phyloP scores from a whole-genome alignment of 2,888 invertebrate genomes.

The Anarsia innoxiella region DNA sequence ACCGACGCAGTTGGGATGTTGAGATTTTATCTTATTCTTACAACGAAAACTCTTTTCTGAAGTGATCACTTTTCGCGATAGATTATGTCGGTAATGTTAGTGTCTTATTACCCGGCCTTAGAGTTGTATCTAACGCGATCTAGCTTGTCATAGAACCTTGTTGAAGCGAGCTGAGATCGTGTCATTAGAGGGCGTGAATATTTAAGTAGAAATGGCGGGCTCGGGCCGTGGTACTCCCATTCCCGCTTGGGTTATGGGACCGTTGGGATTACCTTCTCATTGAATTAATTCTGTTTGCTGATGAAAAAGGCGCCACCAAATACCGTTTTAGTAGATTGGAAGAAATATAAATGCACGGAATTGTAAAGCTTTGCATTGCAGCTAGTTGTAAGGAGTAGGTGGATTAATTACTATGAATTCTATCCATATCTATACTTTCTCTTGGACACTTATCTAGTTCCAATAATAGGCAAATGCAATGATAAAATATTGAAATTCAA shows the following conservation, averaged over 20 bases:
- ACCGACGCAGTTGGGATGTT: constrained; percentile 2
- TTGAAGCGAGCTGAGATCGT: constrained; percentile 50
- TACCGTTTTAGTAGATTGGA: constrained; percentile 30
- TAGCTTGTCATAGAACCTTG: constrained; percentile 42
- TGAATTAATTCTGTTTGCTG: constrained; percentile 58
- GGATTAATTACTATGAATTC: too few relatives aligned
- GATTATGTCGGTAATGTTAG: constrained; percentile 3
- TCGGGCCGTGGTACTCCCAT: constrained; percentile 41
- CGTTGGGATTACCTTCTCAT: constrained; percentile 58
- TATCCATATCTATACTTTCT: too few relatives aligned
- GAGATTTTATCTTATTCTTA: constrained; percentile 13
- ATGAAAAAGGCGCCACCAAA: constrained; percentile 44
- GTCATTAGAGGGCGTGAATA: constrained; percentile 70
- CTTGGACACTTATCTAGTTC: too few relatives aligned
- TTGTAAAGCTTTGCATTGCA: too few relatives aligned
- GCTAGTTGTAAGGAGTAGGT: too few relatives aligned
- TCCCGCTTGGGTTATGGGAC: constrained; percentile 49
- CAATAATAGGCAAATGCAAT: too few relatives aligned
- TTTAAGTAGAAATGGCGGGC: constrained; percentile 59
- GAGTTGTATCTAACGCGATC: constrained; percentile 25
- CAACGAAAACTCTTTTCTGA: constrained; percentile 16
- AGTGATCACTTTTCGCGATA: constrained; percentile 16
- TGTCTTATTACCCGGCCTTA: constrained; percentile 10
- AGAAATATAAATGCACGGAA: constrained; percentile 23
- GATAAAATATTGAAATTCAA: too few relatives aligned